Percentiles rank a stretch among this genome's conserved stretches.
phyloP scores from a whole-genome alignment of 2,888 invertebrate species.

The Sceliomorpha sp. region DNA sequence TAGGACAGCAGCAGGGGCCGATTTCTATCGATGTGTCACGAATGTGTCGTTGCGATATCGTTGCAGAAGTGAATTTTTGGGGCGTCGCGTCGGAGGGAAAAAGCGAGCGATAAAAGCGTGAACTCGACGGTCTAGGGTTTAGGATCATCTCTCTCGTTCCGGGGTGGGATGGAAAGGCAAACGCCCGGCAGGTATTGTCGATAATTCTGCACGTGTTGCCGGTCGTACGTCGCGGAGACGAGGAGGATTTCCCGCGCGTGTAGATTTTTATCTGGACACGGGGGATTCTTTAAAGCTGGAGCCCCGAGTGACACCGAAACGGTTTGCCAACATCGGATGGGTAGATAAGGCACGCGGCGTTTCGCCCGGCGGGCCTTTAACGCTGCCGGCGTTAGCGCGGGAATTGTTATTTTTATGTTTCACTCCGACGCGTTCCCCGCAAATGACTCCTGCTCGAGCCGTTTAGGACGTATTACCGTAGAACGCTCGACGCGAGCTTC shows the following conservation, averaged over 20 bases:
- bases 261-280: constrained; percentile 38
- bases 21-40: constrained; percentile 29
- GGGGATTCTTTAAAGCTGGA: constrained; percentile 41
- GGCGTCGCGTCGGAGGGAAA: no score
- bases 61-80: constrained; percentile 41
- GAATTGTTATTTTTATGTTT: no score
- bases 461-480: no score
- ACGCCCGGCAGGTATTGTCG: constrained; percentile 13
- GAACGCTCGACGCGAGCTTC: no score
- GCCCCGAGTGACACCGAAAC: constrained; percentile 23
- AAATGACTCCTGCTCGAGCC: no score
- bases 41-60: constrained; percentile 38
- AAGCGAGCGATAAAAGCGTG: constrained; percentile 42
- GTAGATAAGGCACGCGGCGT: constrained; percentile 34
- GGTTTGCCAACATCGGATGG: background rate
- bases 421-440: no score
- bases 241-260: constrained; percentile 36
- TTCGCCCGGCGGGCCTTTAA: no score
- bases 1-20: constrained; percentile 36
- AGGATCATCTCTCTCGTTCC: constrained; percentile 11
- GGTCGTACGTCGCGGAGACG: constrained; percentile 8
- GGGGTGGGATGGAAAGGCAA: constrained; percentile 21
- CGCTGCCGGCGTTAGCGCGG: no score
- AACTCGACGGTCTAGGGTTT: constrained; percentile 20
- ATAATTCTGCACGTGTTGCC: constrained; percentile 46